Evolutionary conservation across 2,113 vertebrate species (phyloP).

Genomic region (Cololabis saira): DNA sequence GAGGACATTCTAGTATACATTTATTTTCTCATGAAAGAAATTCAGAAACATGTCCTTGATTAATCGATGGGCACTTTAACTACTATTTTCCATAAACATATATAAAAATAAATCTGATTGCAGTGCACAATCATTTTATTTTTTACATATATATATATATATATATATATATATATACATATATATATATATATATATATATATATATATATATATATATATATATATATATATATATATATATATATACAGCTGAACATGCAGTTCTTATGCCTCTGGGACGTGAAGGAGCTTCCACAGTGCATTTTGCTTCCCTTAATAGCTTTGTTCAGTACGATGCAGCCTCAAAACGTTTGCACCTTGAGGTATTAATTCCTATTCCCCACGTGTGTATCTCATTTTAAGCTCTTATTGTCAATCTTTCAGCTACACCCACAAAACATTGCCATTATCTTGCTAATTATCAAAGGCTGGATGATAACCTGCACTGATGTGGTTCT

Average conservation of each 20-base stretch:
- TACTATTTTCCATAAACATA: constrained; percentile 5
- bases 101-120: constrained; percentile 12
- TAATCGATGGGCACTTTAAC: neutral
- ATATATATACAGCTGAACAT: constrained; percentile 54
- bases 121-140: neutral
- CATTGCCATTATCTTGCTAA: neutral
- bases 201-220: no score
- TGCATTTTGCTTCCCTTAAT: constrained; percentile 35
- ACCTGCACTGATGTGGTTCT: neutral
- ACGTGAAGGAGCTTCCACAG: constrained; percentile 38
- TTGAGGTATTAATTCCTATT: constrained; percentile 20
- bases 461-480: neutral
- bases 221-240: constrained; percentile 4
- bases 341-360: constrained; percentile 19
- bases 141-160: no score
- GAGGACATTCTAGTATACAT: neutral
- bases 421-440: neutral
- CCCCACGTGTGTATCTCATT: constrained; percentile 19
- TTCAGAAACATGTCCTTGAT: neutral
- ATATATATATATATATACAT: no score
- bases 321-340: constrained; percentile 30
- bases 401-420: constrained; percentile 1
- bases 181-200: no score
- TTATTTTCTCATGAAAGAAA: constrained; percentile 1
- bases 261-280: constrained; percentile 48